Conservation (phyloP, 2,888 invertebrate species). For the Alcis repandata region DNA sequence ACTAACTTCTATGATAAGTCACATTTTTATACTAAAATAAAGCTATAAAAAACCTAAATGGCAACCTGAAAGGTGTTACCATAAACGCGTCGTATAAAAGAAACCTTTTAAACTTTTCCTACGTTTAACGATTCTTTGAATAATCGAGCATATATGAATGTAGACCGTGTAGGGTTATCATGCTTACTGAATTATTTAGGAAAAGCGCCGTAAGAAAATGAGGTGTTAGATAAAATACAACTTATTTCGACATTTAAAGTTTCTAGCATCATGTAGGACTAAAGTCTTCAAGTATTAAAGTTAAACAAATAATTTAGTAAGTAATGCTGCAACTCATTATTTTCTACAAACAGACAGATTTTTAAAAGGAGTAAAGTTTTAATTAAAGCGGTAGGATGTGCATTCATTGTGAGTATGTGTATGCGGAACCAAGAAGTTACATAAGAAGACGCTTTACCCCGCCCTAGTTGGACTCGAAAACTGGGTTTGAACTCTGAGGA, state of each 20-base stretch:
- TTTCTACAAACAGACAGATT: neutral
- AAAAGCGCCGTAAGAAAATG: no score
- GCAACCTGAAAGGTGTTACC: conserved; percentile 15
- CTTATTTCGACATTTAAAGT: no score
- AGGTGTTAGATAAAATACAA: no score
- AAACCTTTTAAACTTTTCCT: conserved; percentile 46
- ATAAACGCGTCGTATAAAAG: conserved; percentile 34
- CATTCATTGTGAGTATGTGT: conserved; percentile 17
- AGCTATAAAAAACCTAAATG: neutral
- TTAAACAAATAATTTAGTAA: neutral
- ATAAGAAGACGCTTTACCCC: conserved; percentile 39
- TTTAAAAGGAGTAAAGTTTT: neutral
- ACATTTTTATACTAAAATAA: no score
- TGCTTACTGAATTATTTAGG: neutral
- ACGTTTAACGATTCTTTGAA: conserved; percentile 50
- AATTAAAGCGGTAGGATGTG: conserved; percentile 8
- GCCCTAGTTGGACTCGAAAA: conserved; percentile 41
- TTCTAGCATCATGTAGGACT: no score
- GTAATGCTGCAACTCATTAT: neutral
- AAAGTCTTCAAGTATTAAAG: no score
- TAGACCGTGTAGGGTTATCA: conserved; percentile 21
- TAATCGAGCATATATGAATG: conserved; percentile 33
- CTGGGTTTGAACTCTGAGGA: conserved; percentile 30
- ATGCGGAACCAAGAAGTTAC: conserved; percentile 35
- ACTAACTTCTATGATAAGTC: no score